Evolutionary conservation across 2,113 vertebrate genomes (phyloP), one percentile per base, ranked within the genome.

Genomic region (Tetrax tetrax): DNA sequence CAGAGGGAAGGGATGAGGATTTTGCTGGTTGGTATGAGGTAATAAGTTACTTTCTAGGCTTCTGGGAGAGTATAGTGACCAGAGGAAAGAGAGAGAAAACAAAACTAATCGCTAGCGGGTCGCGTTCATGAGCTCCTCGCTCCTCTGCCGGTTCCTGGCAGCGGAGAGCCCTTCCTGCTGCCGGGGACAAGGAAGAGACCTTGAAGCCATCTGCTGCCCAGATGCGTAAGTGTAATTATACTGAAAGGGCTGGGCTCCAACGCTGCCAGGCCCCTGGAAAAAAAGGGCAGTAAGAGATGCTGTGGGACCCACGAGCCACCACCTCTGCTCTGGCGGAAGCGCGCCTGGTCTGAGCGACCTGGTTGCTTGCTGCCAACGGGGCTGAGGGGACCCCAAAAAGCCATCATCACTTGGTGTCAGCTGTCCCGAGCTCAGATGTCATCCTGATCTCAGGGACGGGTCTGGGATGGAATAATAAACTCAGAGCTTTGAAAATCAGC

Each of bases 201-300:
- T 95, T 96, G 96, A 95, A 96, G 93, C 96, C 93, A 97, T 91
- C 92, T 95, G 96, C 87, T 78, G 51, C 95, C 90, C 95, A 95
- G 96, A 91, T 97, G 96, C 54, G 87, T 91, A 84, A 91, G 75
- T 91, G 95, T 91, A 84, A 94, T 96, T 79, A 85, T 10, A 60
- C 87, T 7, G 4, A 14, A 35, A 83, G 93, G 72, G 76, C 50
- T 35, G 53, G 63, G 74, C 76, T 87, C 16, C 0, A n/a, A 50
- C 8, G 1, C 43, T 37, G 48, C 74, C n/a, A 31, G 43, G 7
- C 27, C 45, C 66, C 72, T 35, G 60, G 27, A 56, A 70, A 66
- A 45, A 70, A 66, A 45, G 37, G 68, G 28, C 69, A 35, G 76
- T n/a, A 41, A 57, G 31, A 71, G 43, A 20, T 8, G 57, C 53